These are phyloP conservation scores for Drosophila emarginata DNA, from an alignment of 2,888 invertebrate species.

Conservation along the genomic window DNA sequence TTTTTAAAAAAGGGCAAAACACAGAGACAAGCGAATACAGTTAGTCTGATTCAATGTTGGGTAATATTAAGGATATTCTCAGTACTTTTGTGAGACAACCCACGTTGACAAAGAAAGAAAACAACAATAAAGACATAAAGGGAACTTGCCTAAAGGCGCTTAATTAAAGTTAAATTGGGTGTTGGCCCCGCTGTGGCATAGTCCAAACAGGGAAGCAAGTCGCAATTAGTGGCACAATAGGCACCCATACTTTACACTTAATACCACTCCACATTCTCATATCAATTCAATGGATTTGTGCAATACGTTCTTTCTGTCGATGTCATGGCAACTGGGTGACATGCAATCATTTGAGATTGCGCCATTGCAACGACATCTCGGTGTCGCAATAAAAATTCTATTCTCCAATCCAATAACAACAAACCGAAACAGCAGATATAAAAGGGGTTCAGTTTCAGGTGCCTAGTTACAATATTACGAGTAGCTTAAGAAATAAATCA, in stretches of 20 bases:
- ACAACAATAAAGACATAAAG: not conserved
- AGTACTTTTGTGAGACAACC: not conserved
- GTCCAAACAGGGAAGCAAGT: not conserved
- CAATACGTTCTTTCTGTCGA: not conserved
- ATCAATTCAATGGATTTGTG: not conserved
- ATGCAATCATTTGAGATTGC: conserved; percentile 2
- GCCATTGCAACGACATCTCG: not conserved
- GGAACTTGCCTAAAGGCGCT: not conserved
- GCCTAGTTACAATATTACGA: conserved; percentile 31
- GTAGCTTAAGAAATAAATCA: conserved; percentile 46
- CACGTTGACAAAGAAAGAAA: not conserved
- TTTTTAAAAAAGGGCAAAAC: conserved; percentile 22
- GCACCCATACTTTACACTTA: not conserved
- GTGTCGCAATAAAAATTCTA: conserved; percentile 6
- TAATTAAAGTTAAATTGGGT: not conserved
- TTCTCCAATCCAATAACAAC: not conserved
- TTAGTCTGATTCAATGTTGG: not conserved
- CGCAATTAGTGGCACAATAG: conserved; percentile 10
- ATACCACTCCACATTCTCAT: not conserved
- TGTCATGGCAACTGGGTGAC: conserved; percentile 6
- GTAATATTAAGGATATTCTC: not conserved
- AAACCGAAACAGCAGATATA: not conserved
- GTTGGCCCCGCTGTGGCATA: not conserved
- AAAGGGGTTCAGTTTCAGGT: conserved; percentile 24
- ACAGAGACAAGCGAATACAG: conserved; percentile 4